Percentiles rank a stretch among this genome's conserved stretches.
These are phyloP conservation scores for Lanistes nyassanus DNA, from an alignment of 1,140 invertebrate species.

Conservation along the genomic window DNA sequence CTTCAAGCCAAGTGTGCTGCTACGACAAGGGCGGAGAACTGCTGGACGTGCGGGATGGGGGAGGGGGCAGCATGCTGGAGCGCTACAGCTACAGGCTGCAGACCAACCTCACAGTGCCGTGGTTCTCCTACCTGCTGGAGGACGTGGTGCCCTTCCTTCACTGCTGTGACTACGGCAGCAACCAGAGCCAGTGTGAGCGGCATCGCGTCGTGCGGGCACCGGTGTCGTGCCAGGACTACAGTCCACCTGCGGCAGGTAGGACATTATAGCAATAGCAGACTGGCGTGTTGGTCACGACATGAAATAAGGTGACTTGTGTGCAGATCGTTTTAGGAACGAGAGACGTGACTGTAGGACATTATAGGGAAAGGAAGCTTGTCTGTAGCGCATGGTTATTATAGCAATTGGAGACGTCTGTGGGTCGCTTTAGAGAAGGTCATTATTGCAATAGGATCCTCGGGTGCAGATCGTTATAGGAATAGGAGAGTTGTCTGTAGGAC, in stretches of 20 bases:
- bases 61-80: slow-evolving; percentile 45
- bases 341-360: too few species aligned
- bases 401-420: too few species aligned
- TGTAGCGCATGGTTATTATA: too few species aligned
- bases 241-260: slow-evolving; percentile 53
- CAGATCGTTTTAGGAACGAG: too few species aligned
- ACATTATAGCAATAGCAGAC: background rate
- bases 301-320: too few species aligned
- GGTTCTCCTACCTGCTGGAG: slow-evolving; percentile 50
- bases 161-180: slow-evolving; percentile 52
- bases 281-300: too few species aligned
- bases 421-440: too few species aligned
- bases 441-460: too few species aligned
- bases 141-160: slow-evolving; percentile 53
- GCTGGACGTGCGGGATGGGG: slow-evolving; percentile 43
- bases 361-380: too few species aligned
- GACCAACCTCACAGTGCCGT: slow-evolving; percentile 38
- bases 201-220: slow-evolving; percentile 41
- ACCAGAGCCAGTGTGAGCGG: slow-evolving; percentile 35
- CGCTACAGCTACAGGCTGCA: slow-evolving; percentile 41
- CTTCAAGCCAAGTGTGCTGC: slow-evolving; percentile 50
- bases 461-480: too few species aligned
- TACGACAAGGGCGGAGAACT: slow-evolving; percentile 47
- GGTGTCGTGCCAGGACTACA: slow-evolving; percentile 48
- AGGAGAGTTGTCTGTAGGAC: too few species aligned